Evolutionary conservation across 2,113 vertebrate species (phyloP).

Genomic region (Lepus timidus): DNA sequence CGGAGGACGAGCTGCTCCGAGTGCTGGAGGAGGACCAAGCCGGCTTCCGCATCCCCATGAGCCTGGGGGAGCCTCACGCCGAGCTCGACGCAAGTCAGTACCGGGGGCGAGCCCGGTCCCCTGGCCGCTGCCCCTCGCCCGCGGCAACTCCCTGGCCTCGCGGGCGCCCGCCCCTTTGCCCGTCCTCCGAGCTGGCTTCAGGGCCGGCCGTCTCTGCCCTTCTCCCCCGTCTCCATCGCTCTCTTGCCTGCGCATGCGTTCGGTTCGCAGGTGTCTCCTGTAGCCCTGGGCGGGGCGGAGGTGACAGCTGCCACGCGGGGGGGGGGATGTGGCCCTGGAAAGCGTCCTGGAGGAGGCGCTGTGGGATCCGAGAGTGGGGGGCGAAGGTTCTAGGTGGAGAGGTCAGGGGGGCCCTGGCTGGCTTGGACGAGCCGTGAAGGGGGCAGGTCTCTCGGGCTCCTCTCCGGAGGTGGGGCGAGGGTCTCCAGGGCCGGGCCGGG

Average conservation of each 20-base stretch:
- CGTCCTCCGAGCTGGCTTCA: neutral
- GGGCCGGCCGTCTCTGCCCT: neutral
- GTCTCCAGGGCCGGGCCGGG: neutral
- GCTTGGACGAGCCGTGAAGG: neutral
- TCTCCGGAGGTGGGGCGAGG: neutral
- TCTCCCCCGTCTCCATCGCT: neutral
- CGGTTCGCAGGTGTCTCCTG: neutral
- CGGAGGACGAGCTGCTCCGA: slow-evolving; percentile 89
- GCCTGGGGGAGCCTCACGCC: slow-evolving; percentile 93
- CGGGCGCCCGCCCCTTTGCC: neutral
- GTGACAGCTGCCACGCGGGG: too few relatives aligned
- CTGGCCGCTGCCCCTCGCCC: too few relatives aligned
- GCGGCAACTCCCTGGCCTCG: neutral
- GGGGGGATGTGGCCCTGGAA: too few relatives aligned
- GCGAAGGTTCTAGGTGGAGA: neutral
- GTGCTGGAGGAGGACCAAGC: slow-evolving; percentile 94
- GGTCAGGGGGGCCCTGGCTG: neutral
- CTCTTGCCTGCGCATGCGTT: neutral
- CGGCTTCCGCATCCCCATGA: slow-evolving; percentile 94
- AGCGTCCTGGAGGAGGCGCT: neutral
- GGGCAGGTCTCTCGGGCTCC: rapidly evolving
- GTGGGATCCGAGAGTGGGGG: neutral
- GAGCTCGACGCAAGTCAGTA: slow-evolving; percentile 94
- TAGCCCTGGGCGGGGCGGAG: neutral
- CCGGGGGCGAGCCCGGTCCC: too few relatives aligned